Evolutionary conservation across 2,888 invertebrate species (phyloP).

Genomic region (Drosophila anomalata): DNA sequence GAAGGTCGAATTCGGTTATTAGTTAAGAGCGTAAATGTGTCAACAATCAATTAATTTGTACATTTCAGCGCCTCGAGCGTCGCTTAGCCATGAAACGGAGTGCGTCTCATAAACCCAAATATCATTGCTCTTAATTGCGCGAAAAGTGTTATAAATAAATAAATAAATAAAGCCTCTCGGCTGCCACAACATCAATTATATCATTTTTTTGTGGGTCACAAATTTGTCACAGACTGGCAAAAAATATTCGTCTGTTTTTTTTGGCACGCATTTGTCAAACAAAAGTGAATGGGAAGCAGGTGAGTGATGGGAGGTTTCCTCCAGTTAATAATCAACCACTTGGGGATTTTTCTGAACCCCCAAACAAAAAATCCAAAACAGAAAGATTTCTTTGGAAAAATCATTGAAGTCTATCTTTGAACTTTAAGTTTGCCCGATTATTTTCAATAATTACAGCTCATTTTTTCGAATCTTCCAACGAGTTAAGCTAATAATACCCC

Average conservation of each 20-base stretch:
- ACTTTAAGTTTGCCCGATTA: not conserved
- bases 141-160: conserved; percentile 71
- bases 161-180: conserved; percentile 41
- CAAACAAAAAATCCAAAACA: not conserved
- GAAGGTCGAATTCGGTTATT: conserved; percentile 46
- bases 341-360: conserved; percentile 2
- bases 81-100: conserved; percentile 59
- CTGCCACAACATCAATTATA: conserved; percentile 20
- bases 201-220: conserved; percentile 39
- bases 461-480: conserved; percentile 17
- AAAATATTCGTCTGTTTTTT: conserved; percentile 4
- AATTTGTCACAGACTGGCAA: conserved; percentile 45
- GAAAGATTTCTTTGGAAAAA: not conserved
- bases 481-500: conserved; percentile 27
- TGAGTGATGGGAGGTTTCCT: conserved; percentile 14
- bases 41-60: conserved; percentile 56
- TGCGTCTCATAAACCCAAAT: conserved; percentile 31
- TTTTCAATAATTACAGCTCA: conserved; percentile 19
- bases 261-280: conserved; percentile 22
- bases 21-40: conserved; percentile 42
- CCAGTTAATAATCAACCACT: conserved; percentile 2
- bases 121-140: conserved; percentile 68
- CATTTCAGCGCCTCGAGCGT: conserved; percentile 34
- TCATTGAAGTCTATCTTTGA: conserved; percentile 5
- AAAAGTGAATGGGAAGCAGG: conserved; percentile 21